A percentile compares a stretch with the other conserved stretches of the same genome.
Evolutionary conservation across 2,113 vertebrate genomes (phyloP).

Genomic region (Sciurus niger): DNA sequence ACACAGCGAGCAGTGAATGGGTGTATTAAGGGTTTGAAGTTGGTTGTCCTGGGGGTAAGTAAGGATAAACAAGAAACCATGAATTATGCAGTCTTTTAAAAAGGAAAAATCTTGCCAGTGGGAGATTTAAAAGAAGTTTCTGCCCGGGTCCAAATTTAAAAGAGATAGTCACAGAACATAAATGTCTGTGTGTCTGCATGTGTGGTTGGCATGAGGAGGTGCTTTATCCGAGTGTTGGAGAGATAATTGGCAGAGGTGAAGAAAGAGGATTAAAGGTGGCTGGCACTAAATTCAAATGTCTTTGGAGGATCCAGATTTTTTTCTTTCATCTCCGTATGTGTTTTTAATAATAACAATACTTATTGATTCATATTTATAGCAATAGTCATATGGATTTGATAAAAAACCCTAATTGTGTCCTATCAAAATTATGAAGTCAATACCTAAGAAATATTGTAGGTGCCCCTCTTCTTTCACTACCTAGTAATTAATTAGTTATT

Average conservation of each 20-base stretch:
- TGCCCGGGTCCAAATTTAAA: background rate
- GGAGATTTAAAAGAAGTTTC: background rate
- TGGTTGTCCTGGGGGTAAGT: background rate
- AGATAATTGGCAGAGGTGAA: background rate
- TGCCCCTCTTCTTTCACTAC: background rate
- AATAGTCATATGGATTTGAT: background rate
- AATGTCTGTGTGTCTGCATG: background rate
- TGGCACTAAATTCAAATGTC: background rate
- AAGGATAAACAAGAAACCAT: background rate
- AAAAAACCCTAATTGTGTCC: background rate
- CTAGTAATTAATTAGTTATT: background rate
- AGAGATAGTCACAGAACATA: background rate
- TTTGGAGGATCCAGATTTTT: background rate
- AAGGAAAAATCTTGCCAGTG: background rate
- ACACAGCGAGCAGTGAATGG: accelerated
- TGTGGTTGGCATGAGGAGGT: background rate
- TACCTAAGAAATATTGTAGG: background rate
- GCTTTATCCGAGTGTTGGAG: background rate
- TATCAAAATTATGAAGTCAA: background rate
- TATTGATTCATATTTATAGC: background rate
- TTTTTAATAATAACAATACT: background rate
- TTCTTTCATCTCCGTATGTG: background rate
- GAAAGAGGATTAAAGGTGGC: background rate
- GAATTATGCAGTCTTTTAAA: background rate
- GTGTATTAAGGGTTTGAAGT: accelerated